phyloP scores from a whole-genome alignment of 2,113 vertebrate species.

The Xenopus laevis region DNA sequence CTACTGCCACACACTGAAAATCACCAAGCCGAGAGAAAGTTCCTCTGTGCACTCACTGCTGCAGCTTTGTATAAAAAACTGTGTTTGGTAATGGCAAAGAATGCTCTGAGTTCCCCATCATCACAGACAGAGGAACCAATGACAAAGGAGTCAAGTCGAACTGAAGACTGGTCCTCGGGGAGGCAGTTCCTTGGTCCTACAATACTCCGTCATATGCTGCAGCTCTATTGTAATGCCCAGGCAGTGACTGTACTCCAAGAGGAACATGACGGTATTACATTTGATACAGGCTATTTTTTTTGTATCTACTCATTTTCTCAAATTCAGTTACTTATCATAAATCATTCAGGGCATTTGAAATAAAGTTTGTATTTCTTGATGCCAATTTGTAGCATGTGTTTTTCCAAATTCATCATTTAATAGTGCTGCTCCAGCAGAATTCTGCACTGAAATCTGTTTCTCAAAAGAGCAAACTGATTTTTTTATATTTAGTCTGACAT shows the following conservation, averaged over 20 bases:
- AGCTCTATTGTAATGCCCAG: slow-evolving; percentile 89
- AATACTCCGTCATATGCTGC: slow-evolving; percentile 81
- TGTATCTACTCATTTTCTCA: too few species aligned
- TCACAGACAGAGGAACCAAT: neutral
- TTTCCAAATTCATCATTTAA: too few species aligned
- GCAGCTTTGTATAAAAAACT: slow-evolving; percentile 72
- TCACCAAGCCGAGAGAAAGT: slow-evolving; percentile 71
- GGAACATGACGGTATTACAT: slow-evolving; percentile 8
- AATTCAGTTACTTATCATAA: too few species aligned
- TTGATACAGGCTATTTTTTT: neutral
- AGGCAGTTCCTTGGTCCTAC: slow-evolving; percentile 70
- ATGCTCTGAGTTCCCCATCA: slow-evolving; percentile 47
- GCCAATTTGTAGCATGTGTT: too few species aligned
- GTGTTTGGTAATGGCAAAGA: slow-evolving; percentile 6
- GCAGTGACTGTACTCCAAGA: slow-evolving; percentile 71
- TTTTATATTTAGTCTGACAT: too few species aligned
- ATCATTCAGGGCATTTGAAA: too few species aligned
- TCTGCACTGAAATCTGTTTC: too few species aligned
- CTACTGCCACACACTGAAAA: slow-evolving; percentile 73
- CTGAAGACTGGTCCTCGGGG: slow-evolving; percentile 47
- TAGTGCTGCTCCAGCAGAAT: too few species aligned
- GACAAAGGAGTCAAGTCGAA: neutral
- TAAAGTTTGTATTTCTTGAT: too few species aligned
- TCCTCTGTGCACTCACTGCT: slow-evolving; percentile 73
- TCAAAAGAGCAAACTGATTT: too few species aligned